Evolutionary conservation across 1,140 invertebrate genomes (phyloP), one percentile per base, ranked within the genome.

Genomic region (Homalodisca vitripennis): DNA sequence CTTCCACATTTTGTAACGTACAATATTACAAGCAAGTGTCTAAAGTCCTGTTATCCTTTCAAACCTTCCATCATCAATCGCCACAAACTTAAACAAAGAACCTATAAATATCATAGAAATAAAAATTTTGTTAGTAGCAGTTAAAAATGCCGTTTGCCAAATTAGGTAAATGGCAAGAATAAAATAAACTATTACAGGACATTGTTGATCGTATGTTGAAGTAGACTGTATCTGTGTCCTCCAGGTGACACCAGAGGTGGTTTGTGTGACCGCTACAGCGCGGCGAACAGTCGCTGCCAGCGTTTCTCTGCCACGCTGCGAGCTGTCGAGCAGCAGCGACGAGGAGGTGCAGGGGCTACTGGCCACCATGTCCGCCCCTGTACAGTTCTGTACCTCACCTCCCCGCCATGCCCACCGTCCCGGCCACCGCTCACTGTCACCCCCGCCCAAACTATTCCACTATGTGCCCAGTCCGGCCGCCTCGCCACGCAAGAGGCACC

Each of bases 321-420:
- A 77, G 75, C 26, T 77, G 75, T 17, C 77, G 70, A 67, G 78
- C 63, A 76, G 78, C 27, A 80, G 78, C 55, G 80, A 81, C 65
- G 80, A 81, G 70, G 78, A 80, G 76, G 82, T 88, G 67, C 83
- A 86, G 77, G 87, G 88, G 73, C 81, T 89, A 30, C 78, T 71
- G 71, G 80, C 78, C 76, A 75, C 79, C 32, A 80, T 84, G 77
- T 85, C 88, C 68, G 87, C 90, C 32, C 94, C 94, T 71, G 89
- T 95, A 69, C 87, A 93, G 80, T 95, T 95, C 82, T 86, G 93
- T 76, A 92, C 92, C 72, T 94, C 92, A 73, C 93, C 94, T 70
- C 94, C 93, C n/a, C 51, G 73, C 76, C 76, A 69, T 74, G 78
- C 79, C 72, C 74, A 72, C 74, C 74, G 70, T 57, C 66, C 70